Percentiles rank a stretch among this genome's conserved stretches.
These are phyloP conservation scores for Caradrina clavipalpis DNA, from an alignment of 2,888 invertebrate species.

Conservation along the genomic window DNA sequence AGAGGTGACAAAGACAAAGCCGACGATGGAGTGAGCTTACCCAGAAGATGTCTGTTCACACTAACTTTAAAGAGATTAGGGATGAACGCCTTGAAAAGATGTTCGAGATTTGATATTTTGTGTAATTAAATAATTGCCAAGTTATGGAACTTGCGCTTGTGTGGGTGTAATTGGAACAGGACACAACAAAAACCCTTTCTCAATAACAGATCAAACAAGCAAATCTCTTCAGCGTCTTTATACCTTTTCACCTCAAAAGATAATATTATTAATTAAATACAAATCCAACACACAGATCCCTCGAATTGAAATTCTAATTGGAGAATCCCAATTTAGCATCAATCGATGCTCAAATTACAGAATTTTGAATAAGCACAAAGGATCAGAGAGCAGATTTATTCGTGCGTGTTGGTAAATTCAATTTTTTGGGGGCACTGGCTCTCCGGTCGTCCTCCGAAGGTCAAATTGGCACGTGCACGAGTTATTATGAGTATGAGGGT, in stretches of 20 bases:
- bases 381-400: constrained; percentile 42
- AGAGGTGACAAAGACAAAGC: too few species aligned
- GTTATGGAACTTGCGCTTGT: not conserved
- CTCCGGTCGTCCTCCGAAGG: constrained; percentile 28
- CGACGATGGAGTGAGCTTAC: too few species aligned
- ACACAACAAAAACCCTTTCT: not conserved
- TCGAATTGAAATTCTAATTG: constrained; percentile 28
- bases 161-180: not conserved
- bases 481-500: constrained; percentile 36
- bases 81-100: too few species aligned
- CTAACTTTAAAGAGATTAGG: too few species aligned
- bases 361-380: constrained; percentile 53
- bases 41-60: too few species aligned
- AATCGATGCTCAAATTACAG: constrained; percentile 25
- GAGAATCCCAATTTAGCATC: constrained; percentile 35
- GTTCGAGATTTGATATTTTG: not conserved
- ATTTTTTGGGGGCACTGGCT: constrained; percentile 17
- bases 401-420: constrained; percentile 68
- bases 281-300: constrained; percentile 21
- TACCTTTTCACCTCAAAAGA: constrained; percentile 3
- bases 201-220: not conserved
- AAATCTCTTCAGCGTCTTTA: not conserved
- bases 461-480: constrained; percentile 12
- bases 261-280: constrained; percentile 24
- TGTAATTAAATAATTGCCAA: not conserved